Percentiles rank a stretch among this genome's conserved stretches.
phyloP scores from a whole-genome alignment of 2,888 invertebrate species.

The Scrobipalpa costella region DNA sequence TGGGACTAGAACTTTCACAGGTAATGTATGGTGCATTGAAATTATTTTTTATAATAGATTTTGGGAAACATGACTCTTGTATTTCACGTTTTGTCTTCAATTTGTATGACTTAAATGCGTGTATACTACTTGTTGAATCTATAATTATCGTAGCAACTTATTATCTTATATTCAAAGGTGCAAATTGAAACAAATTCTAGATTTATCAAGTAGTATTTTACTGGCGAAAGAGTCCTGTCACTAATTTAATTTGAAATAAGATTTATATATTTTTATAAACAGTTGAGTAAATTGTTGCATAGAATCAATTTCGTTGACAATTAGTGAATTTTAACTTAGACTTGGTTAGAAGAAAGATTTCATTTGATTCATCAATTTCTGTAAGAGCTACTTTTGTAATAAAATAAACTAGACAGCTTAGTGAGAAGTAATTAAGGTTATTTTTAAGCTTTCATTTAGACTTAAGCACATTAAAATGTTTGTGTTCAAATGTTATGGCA shows the following conservation, averaged over 20 bases:
- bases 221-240: slow-evolving; percentile 45
- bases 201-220: slow-evolving; percentile 15
- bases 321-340: slow-evolving; percentile 40
- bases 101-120: slow-evolving; percentile 9
- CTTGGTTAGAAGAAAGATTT: slow-evolving; percentile 40
- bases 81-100: background rate
- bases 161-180: slow-evolving; percentile 3
- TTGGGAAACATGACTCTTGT: slow-evolving; percentile 23
- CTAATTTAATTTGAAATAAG: slow-evolving; percentile 70
- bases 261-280: slow-evolving; percentile 79
- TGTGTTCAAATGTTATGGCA: slow-evolving; percentile 27
- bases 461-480: slow-evolving; percentile 47
- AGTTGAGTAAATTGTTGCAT: slow-evolving; percentile 67
- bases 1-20: slow-evolving; percentile 29
- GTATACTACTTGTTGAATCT: slow-evolving; percentile 10
- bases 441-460: slow-evolving; percentile 63
- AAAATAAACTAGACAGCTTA: slow-evolving; percentile 56
- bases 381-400: slow-evolving; percentile 27
- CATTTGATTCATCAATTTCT: slow-evolving; percentile 32
- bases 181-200: slow-evolving; percentile 15
- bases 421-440: slow-evolving; percentile 62
- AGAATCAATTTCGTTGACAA: slow-evolving; percentile 72
- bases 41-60: slow-evolving; percentile 57
- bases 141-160: background rate
- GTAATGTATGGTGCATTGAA: slow-evolving; percentile 59